Evolutionary conservation across 2,888 invertebrate species (phyloP).

Genomic region (Alentia gelatinosa): DNA sequence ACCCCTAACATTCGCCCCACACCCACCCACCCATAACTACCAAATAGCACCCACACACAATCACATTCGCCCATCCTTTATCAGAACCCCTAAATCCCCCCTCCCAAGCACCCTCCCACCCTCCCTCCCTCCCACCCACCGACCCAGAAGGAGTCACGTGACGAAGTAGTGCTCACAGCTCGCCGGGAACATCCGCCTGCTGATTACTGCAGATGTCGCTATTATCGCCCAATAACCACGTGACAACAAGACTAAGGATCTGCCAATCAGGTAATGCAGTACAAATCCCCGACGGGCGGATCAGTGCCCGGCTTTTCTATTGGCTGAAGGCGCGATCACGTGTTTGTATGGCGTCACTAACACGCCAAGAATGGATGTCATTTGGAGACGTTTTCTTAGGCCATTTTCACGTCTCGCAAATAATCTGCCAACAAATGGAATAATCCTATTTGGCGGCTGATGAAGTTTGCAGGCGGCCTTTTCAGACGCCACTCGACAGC

Average conservation of each 20-base stretch:
- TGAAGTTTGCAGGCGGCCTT: background rate
- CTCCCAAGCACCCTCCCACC: background rate
- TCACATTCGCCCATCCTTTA: background rate
- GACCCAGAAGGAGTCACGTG: background rate
- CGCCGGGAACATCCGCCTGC: background rate
- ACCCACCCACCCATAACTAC: too few relatives aligned
- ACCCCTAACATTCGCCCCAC: too few relatives aligned
- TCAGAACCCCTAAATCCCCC: background rate
- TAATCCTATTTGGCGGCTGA: background rate
- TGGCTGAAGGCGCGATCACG: background rate
- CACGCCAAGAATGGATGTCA: background rate
- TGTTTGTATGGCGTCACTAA: background rate
- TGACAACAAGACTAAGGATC: background rate
- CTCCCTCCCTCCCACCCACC: background rate
- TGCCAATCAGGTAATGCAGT: slow-evolving; percentile 42
- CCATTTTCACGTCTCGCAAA: background rate
- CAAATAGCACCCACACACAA: too few relatives aligned
- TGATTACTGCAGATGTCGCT: slow-evolving; percentile 11
- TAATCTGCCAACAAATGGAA: background rate
- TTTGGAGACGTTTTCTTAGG: slow-evolving; percentile 1
- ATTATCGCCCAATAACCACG: slow-evolving; percentile 5
- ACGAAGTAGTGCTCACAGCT: background rate
- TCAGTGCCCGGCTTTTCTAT: slow-evolving; percentile 1
- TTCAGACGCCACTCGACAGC: background rate
- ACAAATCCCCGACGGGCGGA: slow-evolving; percentile 6